A percentile compares a stretch with the other conserved stretches of the same genome.
phyloP scores from a whole-genome alignment of 2,888 invertebrate species.

The Altica lythri region DNA sequence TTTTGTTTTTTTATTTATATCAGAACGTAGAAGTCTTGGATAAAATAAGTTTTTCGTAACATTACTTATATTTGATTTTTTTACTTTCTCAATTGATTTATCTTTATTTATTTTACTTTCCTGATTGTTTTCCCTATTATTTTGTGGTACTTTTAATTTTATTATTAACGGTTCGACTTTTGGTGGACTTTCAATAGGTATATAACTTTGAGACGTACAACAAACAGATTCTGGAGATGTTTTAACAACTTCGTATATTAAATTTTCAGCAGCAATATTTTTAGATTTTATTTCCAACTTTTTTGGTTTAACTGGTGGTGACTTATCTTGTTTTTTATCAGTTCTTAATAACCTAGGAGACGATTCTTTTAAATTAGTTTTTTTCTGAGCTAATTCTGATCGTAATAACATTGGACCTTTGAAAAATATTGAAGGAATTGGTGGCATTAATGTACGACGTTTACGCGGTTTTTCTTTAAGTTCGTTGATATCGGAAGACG shows the following conservation, averaged over 20 bases:
- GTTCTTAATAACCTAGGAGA: neutral
- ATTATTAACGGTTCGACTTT: slow-evolving; percentile 31
- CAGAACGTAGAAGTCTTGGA: slow-evolving; percentile 16
- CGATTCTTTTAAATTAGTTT: neutral
- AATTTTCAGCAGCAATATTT: slow-evolving; percentile 19
- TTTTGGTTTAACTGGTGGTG: slow-evolving; percentile 7
- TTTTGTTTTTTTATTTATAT: slow-evolving; percentile 10
- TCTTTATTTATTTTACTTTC: slow-evolving; percentile 4
- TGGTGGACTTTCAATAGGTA: slow-evolving; percentile 21
- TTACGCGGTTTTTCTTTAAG: slow-evolving; percentile 30
- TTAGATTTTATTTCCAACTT: slow-evolving; percentile 2
- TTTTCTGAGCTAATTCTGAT: slow-evolving; percentile 30
- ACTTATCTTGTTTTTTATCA: slow-evolving; percentile 9
- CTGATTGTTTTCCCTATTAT: slow-evolving; percentile 5
- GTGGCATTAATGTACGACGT: slow-evolving; percentile 26
- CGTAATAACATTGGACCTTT: slow-evolving; percentile 33
- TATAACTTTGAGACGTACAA: too few relatives aligned
- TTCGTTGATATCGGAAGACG: neutral
- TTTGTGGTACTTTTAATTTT: slow-evolving; percentile 20
- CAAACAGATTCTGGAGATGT: neutral
- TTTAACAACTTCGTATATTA: slow-evolving; percentile 29
- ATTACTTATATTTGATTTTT: neutral
- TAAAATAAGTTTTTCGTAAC: slow-evolving; percentile 11
- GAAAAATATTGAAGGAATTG: slow-evolving; percentile 32
- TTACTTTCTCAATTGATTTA: too few relatives aligned